Conservation (phyloP, 1,140 invertebrate species). For the Babylonia areolata region DNA sequence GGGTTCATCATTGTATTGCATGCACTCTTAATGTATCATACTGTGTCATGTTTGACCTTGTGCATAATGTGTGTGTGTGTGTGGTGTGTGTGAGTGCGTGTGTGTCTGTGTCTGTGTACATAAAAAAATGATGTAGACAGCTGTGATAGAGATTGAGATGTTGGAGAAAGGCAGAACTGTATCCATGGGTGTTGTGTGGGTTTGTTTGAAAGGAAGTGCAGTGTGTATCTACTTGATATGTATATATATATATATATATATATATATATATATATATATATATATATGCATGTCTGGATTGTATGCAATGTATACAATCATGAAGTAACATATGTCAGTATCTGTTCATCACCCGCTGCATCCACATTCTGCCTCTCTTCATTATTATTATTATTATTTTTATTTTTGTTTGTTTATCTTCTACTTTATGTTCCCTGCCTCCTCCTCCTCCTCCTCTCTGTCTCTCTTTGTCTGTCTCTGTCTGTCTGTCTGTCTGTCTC, state of each 20-base stretch:
- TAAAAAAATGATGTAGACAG: too few relatives aligned
- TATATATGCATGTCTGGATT: not conserved
- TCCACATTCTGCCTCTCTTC: not conserved
- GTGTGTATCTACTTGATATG: not conserved
- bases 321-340: not conserved
- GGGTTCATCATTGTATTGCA: too few relatives aligned
- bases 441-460: not conserved
- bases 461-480: not conserved
- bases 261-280: not conserved
- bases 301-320: not conserved
- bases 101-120: too few relatives aligned
- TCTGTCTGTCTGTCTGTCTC: slow-evolving; percentile 16
- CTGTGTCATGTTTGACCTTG: too few relatives aligned
- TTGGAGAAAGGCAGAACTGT: too few relatives aligned
- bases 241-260: not conserved
- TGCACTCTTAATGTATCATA: too few relatives aligned
- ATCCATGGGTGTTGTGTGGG: too few relatives aligned
- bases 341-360: not conserved
- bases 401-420: too few relatives aligned
- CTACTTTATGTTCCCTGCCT: not conserved
- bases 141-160: too few relatives aligned
- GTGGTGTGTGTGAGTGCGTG: too few relatives aligned
- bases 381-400: too few relatives aligned
- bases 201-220: not conserved
- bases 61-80: too few relatives aligned